Percentiles rank a stretch among this genome's conserved stretches.
Conservation (phyloP, 2,113 vertebrate genomes). For the Polyodon spathula region DNA sequence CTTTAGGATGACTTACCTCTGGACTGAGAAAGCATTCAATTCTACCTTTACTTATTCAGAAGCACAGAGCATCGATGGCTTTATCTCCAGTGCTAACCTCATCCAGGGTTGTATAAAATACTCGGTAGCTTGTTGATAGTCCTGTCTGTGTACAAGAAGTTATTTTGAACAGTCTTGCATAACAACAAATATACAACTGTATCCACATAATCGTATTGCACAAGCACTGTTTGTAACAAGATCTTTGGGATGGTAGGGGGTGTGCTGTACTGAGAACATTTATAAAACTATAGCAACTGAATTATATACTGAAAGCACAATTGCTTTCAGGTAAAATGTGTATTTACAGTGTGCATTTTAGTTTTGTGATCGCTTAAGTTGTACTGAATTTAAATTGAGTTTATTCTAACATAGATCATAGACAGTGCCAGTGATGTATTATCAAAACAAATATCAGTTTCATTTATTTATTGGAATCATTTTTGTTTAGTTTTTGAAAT, state of each 20-base stretch:
- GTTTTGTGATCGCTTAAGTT: no score
- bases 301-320: no score
- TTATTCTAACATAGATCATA: background rate
- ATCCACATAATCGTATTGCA: constrained; percentile 1
- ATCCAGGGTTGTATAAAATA: background rate
- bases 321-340: no score
- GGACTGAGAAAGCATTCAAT: no score
- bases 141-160: constrained; percentile 1
- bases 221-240: background rate
- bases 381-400: no score
- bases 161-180: constrained; percentile 7
- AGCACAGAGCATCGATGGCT: no score
- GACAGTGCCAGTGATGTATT: constrained; percentile 7
- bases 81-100: background rate
- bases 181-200: constrained; percentile 10
- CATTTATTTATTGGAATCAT: background rate
- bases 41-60: no score
- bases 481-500: no score
- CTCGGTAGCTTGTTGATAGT: constrained; percentile 8
- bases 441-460: background rate
- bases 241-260: background rate
- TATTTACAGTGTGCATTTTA: no score
- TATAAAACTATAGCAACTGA: background rate
- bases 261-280: background rate
- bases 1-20: no score